Evolutionary conservation across 2,113 vertebrate genomes (phyloP).

Genomic region (Mormyrus iriodes): DNA sequence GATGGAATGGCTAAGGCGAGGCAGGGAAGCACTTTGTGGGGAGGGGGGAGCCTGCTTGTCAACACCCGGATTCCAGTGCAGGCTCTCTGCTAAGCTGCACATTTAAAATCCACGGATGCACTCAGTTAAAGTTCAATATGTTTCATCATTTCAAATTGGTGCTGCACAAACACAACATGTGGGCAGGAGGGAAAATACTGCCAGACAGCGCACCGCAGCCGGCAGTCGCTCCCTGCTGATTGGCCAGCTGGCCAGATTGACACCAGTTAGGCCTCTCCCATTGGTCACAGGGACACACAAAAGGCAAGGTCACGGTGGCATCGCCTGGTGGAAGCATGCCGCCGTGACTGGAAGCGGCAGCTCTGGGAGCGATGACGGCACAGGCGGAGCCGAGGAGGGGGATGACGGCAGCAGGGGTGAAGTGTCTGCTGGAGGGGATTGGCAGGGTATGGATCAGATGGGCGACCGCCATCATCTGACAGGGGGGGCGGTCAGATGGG

Average conservation of each 20-base stretch:
- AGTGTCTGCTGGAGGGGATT: not conserved
- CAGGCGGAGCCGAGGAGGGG: not conserved
- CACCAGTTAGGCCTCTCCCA: not conserved
- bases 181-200: not conserved
- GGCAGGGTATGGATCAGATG: not conserved
- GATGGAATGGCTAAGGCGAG: not conserved
- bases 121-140: not conserved
- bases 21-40: not conserved
- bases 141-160: not conserved
- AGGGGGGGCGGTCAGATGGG: not conserved
- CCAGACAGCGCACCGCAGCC: not conserved
- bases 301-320: not conserved
- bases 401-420: not conserved
- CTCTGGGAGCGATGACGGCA: not conserved
- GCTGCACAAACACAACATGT: not conserved
- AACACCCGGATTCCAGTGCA: not conserved
- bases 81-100: not conserved
- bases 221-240: not conserved
- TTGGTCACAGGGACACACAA: conserved; percentile 1
- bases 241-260: not conserved
- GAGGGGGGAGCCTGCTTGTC: not conserved
- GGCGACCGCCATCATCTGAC: not conserved
- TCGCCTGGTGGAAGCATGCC: not conserved
- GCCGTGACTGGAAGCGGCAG: not conserved
- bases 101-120: not conserved